phyloP scores from a whole-genome alignment of 2,113 vertebrate species.

The Hymenochirus boettgeri region DNA sequence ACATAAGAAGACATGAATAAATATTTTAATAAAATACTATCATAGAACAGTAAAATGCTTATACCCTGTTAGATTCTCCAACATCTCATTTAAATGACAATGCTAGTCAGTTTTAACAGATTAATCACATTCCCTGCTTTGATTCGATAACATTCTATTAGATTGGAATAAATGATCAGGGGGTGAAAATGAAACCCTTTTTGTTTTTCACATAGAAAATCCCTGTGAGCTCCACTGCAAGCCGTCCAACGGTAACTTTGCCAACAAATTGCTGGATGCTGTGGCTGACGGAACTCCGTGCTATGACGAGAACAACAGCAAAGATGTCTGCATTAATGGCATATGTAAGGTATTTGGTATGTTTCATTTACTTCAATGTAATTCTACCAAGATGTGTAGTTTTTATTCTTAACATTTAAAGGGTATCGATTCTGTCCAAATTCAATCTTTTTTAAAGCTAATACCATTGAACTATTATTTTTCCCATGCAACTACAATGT shows the following conservation, averaged over 20 bases:
- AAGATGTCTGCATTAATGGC: conserved; percentile 93
- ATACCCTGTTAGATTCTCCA: too few relatives aligned
- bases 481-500: too few relatives aligned
- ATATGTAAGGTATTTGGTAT: conserved; percentile 98
- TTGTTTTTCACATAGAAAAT: conserved; percentile 61
- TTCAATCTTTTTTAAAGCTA: too few relatives aligned
- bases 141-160: background rate
- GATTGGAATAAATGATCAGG: background rate
- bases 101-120: background rate
- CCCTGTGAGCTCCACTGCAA: conserved; percentile 92
- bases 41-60: too few relatives aligned
- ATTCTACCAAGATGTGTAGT: conserved; percentile 27
- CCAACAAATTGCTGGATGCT: conserved; percentile 91
- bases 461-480: too few relatives aligned
- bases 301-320: conserved; percentile 81
- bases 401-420: too few relatives aligned
- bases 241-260: conserved; percentile 75
- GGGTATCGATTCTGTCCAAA: too few relatives aligned
- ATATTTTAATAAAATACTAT: too few relatives aligned
- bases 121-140: background rate
- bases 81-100: background rate
- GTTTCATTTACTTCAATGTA: conserved; percentile 63
- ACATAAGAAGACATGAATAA: too few relatives aligned
- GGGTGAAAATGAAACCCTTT: conserved; percentile 7
- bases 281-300: conserved; percentile 93